phyloP scores from a whole-genome alignment of 1,140 invertebrate genomes.

The Proctacanthus coquilletti region DNA sequence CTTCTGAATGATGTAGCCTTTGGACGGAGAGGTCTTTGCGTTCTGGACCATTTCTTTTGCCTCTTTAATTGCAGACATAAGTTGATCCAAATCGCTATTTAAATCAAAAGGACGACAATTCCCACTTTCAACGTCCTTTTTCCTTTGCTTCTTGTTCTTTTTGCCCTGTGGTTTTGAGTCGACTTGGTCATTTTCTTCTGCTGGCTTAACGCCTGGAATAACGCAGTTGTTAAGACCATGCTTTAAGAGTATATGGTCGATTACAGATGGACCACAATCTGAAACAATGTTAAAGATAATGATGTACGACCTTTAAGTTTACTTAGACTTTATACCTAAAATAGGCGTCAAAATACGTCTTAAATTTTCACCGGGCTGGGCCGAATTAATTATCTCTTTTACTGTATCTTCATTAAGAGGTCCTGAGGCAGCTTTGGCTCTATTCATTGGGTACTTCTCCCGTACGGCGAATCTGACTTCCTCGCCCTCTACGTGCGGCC shows the following conservation, averaged over 20 bases:
- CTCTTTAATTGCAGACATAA: slow-evolving; percentile 51
- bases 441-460: slow-evolving; percentile 75
- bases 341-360: slow-evolving; percentile 76
- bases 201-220: slow-evolving; percentile 17
- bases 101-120: slow-evolving; percentile 41
- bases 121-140: slow-evolving; percentile 10
- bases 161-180: slow-evolving; percentile 6
- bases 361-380: slow-evolving; percentile 60
- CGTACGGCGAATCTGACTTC: slow-evolving; percentile 82
- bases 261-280: slow-evolving; percentile 78
- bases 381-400: slow-evolving; percentile 41
- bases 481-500: slow-evolving; percentile 86
- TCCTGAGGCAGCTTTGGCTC: slow-evolving; percentile 43
- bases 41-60: slow-evolving; percentile 48
- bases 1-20: slow-evolving; percentile 79
- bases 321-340: too few species aligned
- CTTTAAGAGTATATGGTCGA: slow-evolving; percentile 73
- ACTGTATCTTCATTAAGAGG: slow-evolving; percentile 27
- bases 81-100: slow-evolving; percentile 43
- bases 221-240: slow-evolving; percentile 48
- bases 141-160: slow-evolving; percentile 16
- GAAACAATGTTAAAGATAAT: too few species aligned
- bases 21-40: slow-evolving; percentile 28
- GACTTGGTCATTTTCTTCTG: neutral
- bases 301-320: slow-evolving; percentile 4